Conservation (phyloP, 92 coral and sea anemone genomes). For the Ricordea florida region DNA sequence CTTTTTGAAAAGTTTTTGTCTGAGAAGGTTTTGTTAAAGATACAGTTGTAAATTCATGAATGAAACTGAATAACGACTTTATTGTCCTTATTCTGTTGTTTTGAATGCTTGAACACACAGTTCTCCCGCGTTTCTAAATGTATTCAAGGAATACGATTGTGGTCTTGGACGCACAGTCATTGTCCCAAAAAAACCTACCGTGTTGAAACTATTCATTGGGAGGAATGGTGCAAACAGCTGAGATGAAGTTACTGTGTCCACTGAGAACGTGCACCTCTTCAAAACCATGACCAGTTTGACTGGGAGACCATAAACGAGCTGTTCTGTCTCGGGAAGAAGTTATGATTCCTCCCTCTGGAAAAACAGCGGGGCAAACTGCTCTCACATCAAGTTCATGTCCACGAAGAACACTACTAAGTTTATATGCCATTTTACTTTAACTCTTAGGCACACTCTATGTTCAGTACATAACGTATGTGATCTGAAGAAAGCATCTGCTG, state of each 20-base stretch:
- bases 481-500: no score
- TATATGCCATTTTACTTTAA: constrained; percentile 81
- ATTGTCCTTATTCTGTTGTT: no score
- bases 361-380: constrained; percentile 71
- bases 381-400: constrained; percentile 90
- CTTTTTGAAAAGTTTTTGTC: no score
- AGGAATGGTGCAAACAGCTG: constrained; percentile 83
- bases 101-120: no score
- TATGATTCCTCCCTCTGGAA: constrained; percentile 71
- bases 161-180: no score
- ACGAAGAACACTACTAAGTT: constrained; percentile 73
- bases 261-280: constrained; percentile 81
- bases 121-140: no score
- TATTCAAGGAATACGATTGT: no score
- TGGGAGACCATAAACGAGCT: constrained; percentile 66
- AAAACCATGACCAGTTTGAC: constrained; percentile 41
- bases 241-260: constrained; percentile 83
- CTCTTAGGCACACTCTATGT: no score
- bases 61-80: not conserved
- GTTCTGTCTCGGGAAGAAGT: constrained; percentile 81
- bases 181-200: constrained; percentile 77
- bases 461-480: no score
- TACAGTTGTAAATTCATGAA: no score
- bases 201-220: constrained; percentile 66
- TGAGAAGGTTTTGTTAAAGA: no score